Conservation (phyloP, 2,113 vertebrate species). For the Physeter macrocephalus region DNA sequence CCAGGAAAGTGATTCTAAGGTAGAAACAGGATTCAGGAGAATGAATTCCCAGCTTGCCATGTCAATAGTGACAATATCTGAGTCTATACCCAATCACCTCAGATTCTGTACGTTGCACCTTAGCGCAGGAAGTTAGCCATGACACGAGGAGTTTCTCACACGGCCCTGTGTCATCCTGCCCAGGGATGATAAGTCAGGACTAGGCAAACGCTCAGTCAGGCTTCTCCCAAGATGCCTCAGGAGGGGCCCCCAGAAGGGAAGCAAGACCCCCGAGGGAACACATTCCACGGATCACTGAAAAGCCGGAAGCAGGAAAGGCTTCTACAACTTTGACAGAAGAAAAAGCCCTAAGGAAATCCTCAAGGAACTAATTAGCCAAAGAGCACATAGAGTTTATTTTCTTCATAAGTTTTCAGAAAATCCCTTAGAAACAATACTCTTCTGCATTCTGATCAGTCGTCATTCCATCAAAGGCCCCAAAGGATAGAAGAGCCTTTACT, state of each 20-base stretch:
- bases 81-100: background rate
- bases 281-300: background rate
- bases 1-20: background rate
- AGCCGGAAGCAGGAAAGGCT: background rate
- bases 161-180: background rate
- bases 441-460: background rate
- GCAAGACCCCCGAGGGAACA: background rate
- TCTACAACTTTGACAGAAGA: background rate
- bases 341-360: background rate
- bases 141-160: accelerated
- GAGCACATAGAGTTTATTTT: background rate
- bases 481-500: background rate
- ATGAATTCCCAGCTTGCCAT: background rate
- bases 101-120: background rate
- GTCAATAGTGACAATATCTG: background rate
- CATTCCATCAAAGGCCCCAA: background rate
- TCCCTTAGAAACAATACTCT: background rate
- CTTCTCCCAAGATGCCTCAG: accelerated
- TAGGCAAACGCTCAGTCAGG: background rate
- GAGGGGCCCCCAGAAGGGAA: no score
- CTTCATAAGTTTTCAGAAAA: background rate
- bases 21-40: background rate
- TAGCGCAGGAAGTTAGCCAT: accelerated
- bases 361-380: background rate
- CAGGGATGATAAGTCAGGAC: no score